Conservation (phyloP, 2,797 vertebrate genomes). For the Fistularia tabacaria region DNA sequence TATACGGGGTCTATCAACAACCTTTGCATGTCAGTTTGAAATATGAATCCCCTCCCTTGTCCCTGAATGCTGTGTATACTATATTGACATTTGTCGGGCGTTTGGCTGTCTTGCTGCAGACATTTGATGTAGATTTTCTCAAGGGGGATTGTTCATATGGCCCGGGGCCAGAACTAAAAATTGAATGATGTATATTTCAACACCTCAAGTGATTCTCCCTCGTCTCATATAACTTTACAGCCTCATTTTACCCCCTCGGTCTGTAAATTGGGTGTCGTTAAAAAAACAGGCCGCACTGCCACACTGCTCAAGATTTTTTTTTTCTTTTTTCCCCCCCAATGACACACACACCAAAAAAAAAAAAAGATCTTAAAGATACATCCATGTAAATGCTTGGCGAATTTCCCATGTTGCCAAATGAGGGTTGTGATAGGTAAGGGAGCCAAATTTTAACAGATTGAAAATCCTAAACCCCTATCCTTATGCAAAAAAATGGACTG, state of each 20-base stretch:
- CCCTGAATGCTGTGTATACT: constrained; percentile 56
- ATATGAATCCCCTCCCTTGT: constrained; percentile 64
- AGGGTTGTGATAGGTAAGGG: constrained; percentile 30
- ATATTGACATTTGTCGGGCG: constrained; percentile 48
- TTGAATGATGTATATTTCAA: constrained; percentile 58
- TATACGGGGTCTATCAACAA: constrained; percentile 59
- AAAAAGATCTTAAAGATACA: constrained; percentile 40
- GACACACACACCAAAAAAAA: constrained; percentile 16
- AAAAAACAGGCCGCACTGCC: constrained; percentile 30
- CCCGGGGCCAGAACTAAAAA: constrained; percentile 38
- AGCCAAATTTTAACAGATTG: constrained; percentile 71
- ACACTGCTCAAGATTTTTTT: constrained; percentile 51
- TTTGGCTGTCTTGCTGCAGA: constrained; percentile 42
- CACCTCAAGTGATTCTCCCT: constrained; percentile 38
- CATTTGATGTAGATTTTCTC: constrained; percentile 58
- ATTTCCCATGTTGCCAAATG: constrained; percentile 41
- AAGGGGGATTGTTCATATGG: constrained; percentile 40
- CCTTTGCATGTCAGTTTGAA: constrained; percentile 56
- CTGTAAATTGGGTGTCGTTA: constrained; percentile 60
- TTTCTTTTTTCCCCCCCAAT: too few relatives aligned
- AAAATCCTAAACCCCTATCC: constrained; percentile 45
- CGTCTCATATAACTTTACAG: constrained; percentile 59
- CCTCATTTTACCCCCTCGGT: constrained; percentile 40
- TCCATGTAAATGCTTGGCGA: constrained; percentile 39
- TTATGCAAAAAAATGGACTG: constrained; percentile 50